phyloP scores from a whole-genome alignment of 1,140 invertebrate genomes.

The Paraescarpia echinospica region DNA sequence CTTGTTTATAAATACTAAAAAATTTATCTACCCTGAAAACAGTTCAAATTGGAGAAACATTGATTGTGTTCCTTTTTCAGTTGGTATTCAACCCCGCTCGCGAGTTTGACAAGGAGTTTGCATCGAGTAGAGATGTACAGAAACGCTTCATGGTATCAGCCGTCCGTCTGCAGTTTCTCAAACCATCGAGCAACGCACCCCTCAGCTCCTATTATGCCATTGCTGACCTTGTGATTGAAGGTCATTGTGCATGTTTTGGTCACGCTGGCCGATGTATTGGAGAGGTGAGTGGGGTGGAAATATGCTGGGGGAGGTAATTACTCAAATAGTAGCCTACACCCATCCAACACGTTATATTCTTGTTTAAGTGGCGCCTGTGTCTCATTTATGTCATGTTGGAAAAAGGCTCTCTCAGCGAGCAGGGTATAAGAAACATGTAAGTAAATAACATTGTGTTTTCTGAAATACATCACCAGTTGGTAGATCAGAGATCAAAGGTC shows the following conservation, averaged over 20 bases:
- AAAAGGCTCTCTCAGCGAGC: too few relatives aligned
- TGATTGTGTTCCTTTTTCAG: background rate
- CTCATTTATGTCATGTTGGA: too few relatives aligned
- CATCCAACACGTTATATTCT: too few relatives aligned
- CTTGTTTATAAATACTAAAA: background rate
- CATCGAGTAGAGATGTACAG: slow-evolving; percentile 2
- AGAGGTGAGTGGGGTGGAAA: slow-evolving; percentile 17
- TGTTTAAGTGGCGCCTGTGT: background rate
- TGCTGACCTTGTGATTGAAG: slow-evolving; percentile 24
- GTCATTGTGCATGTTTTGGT: slow-evolving; percentile 29
- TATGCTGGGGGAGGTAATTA: too few relatives aligned
- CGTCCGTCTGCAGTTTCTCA: slow-evolving; percentile 2
- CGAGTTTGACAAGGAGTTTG: slow-evolving; percentile 10
- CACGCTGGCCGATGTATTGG: slow-evolving; percentile 22
- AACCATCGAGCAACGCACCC: slow-evolving; percentile 15
- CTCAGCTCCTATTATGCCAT: slow-evolving; percentile 28
- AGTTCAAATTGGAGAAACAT: background rate
- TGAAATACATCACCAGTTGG: too few relatives aligned
- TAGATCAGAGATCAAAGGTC: too few relatives aligned
- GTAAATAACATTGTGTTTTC: too few relatives aligned
- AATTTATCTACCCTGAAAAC: background rate
- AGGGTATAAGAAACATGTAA: background rate
- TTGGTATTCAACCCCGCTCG: slow-evolving; percentile 16
- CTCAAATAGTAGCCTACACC: too few relatives aligned
- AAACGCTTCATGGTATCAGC: slow-evolving; percentile 16